Conservation (phyloP, 2,888 invertebrate genomes). For the Rhamphomyia laevipes region DNA sequence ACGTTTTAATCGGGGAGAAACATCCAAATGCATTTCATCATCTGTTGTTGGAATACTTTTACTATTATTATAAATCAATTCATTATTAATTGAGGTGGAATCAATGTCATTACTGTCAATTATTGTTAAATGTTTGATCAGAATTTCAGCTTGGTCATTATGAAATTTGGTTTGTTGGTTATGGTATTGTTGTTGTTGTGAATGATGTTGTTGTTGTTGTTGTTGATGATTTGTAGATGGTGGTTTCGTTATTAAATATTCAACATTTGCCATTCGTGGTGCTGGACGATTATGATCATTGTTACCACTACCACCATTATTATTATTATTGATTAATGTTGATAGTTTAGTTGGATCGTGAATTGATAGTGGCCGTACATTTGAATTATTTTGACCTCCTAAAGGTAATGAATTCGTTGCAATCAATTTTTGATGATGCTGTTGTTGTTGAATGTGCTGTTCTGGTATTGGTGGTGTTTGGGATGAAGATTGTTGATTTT, state of each 20-base stretch:
- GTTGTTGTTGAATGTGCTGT: constrained; percentile 26
- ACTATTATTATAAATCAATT: constrained; percentile 21
- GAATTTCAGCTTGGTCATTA: constrained; percentile 11
- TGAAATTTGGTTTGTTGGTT: constrained; percentile 10
- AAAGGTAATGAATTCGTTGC: constrained; percentile 33
- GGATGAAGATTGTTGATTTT: constrained; percentile 26
- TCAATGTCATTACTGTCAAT: constrained; percentile 27
- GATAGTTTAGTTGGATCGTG: constrained; percentile 17
- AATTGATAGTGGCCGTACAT: constrained; percentile 16
- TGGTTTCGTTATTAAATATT: constrained; percentile 35
- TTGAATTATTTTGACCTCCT: constrained; percentile 14
- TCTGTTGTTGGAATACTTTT: constrained; percentile 13
- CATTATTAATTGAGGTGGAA: constrained; percentile 40
- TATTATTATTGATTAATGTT: constrained; percentile 14
- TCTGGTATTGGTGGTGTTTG: constrained; percentile 20
- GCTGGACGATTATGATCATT: constrained; percentile 34
- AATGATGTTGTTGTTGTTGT: constrained; percentile 9
- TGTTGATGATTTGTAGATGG: constrained; percentile 23
- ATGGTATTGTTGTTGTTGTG: constrained; percentile 1
- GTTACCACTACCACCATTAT: background rate
- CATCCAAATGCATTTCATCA: constrained; percentile 10
- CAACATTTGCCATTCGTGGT: constrained; percentile 39
- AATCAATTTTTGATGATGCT: constrained; percentile 31
- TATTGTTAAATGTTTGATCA: constrained; percentile 13
- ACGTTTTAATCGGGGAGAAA: constrained; percentile 14